phyloP scores from a whole-genome alignment of 2,888 invertebrate genomes.

The Aleiodes leptofemur region DNA sequence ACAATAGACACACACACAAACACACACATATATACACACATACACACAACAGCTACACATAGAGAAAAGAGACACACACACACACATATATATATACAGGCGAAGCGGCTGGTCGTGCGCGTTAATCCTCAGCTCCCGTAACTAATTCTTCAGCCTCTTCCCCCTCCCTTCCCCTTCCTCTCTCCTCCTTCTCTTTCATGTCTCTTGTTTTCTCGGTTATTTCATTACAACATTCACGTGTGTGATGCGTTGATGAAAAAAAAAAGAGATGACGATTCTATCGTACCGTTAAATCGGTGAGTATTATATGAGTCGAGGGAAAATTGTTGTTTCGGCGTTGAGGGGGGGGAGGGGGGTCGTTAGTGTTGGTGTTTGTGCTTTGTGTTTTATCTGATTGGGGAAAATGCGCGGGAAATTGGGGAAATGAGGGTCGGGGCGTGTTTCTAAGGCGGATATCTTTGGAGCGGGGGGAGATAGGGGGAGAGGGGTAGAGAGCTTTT shows the following conservation, averaged over 20 bases:
- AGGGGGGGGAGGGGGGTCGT: too few relatives aligned
- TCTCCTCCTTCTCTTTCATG: slow-evolving; percentile 44
- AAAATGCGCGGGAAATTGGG: not conserved
- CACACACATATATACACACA: not conserved
- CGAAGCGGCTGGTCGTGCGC: slow-evolving; percentile 19
- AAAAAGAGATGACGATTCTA: slow-evolving; percentile 6
- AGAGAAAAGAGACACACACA: not conserved
- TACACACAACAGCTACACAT: slow-evolving; percentile 15
- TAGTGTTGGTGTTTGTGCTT: not conserved
- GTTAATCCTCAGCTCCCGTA: slow-evolving; percentile 43
- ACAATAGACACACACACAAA: too few relatives aligned
- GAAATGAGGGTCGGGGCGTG: too few relatives aligned
- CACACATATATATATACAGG: not conserved
- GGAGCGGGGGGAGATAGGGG: too few relatives aligned
- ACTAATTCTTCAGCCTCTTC: slow-evolving; percentile 39
- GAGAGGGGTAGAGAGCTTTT: too few relatives aligned
- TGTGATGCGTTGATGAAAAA: not conserved
- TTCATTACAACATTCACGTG: slow-evolving; percentile 33
- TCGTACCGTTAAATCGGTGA: not conserved
- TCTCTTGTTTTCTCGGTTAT: slow-evolving; percentile 35
- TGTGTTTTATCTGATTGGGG: not conserved
- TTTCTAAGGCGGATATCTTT: too few relatives aligned
- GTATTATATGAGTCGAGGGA: not conserved
- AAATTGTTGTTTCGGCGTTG: not conserved
- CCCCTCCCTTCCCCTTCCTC: slow-evolving; percentile 40